Conservation (phyloP, 2,888 invertebrate genomes). For the Dascillus cervinus region DNA sequence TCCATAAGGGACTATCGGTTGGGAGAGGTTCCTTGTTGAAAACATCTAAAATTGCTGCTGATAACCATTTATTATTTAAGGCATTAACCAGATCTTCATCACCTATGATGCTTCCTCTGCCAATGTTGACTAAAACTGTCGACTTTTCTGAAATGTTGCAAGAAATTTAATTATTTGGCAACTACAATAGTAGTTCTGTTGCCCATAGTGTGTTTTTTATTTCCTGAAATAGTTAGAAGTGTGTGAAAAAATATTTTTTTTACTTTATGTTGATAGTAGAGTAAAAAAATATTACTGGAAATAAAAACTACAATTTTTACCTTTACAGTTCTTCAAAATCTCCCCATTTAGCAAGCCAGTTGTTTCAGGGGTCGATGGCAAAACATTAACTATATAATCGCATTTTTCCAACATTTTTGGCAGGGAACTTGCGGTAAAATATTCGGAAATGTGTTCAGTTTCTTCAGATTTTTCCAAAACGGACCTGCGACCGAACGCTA, state of each 20-base stretch:
- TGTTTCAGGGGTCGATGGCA: constrained; percentile 48
- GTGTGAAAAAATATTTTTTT: too few species aligned
- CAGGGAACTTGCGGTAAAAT: constrained; percentile 33
- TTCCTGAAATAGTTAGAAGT: too few species aligned
- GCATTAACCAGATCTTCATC: constrained; percentile 47
- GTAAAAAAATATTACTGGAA: not conserved
- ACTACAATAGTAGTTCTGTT: too few species aligned
- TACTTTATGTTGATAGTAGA: too few species aligned
- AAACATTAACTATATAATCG: constrained; percentile 49
- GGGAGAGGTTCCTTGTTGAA: constrained; percentile 49
- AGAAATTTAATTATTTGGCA: too few species aligned
- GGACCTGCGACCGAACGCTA: constrained; percentile 21
- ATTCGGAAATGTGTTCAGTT: constrained; percentile 18
- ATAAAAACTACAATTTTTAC: too few species aligned
- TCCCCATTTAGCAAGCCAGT: constrained; percentile 44
- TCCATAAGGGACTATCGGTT: constrained; percentile 44
- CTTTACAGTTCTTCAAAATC: constrained; percentile 42
- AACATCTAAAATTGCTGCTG: constrained; percentile 51
- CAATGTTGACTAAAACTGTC: constrained; percentile 52
- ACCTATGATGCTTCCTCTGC: constrained; percentile 48
- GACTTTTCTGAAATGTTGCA: constrained; percentile 26
- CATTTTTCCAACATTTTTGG: constrained; percentile 39
- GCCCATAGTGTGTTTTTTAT: too few species aligned
- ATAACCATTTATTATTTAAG: constrained; percentile 46
- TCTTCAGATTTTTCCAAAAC: constrained; percentile 8